Conservation (phyloP, 2,113 vertebrate genomes). For the Menidia beryllina region DNA sequence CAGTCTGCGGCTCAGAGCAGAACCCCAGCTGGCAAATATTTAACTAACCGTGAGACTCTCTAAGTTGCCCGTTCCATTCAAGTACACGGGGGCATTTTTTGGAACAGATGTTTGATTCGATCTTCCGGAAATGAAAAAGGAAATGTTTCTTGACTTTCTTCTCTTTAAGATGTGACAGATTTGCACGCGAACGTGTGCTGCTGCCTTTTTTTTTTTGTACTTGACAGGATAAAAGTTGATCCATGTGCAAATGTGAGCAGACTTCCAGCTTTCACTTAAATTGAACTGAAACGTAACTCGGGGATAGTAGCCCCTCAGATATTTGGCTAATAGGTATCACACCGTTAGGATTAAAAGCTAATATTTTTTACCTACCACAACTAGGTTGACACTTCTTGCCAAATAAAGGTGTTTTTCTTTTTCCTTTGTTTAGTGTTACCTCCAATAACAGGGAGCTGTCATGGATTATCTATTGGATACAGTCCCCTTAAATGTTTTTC, state of each 20-base stretch:
- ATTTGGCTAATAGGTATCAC: too few species aligned
- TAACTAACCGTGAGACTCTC: constrained; percentile 67
- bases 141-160: not conserved
- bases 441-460: too few species aligned
- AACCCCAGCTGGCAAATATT: constrained; percentile 75
- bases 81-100: constrained; percentile 52
- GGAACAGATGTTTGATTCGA: constrained; percentile 66
- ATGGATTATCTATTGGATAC: too few species aligned
- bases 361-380: too few species aligned
- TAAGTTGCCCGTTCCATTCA: constrained; percentile 65
- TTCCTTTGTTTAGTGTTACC: too few species aligned
- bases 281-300: too few species aligned
- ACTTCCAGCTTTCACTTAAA: not conserved
- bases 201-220: not conserved
- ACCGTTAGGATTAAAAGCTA: too few species aligned
- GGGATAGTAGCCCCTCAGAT: too few species aligned
- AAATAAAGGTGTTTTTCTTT: too few species aligned
- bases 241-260: too few species aligned
- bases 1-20: constrained; percentile 22
- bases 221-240: not conserved
- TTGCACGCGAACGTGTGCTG: not conserved
- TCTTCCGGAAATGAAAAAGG: constrained; percentile 31
- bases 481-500: not conserved
- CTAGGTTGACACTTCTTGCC: too few species aligned
- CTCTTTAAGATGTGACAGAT: not conserved